Evolutionary conservation across 2,113 vertebrate species (phyloP).

Genomic region (Malaclemys terrapin): DNA sequence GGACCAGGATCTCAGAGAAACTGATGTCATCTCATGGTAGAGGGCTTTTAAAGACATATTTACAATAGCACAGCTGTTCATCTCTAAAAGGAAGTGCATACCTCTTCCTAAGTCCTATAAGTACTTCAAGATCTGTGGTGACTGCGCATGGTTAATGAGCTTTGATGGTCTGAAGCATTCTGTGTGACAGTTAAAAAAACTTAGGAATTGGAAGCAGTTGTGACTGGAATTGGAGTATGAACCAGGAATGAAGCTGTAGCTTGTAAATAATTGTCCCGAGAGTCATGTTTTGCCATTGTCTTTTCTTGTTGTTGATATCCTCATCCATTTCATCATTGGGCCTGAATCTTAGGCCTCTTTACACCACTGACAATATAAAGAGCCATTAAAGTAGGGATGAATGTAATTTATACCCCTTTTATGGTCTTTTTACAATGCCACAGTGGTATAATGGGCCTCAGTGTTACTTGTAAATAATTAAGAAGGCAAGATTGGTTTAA

Average conservation of each 20-base stretch:
- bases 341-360: neutral
- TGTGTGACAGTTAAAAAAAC: conserved; percentile 26
- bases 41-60: neutral
- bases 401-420: neutral
- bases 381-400: conserved; percentile 2
- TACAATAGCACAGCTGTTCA: conserved; percentile 44
- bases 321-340: neutral
- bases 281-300: neutral
- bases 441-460: neutral
- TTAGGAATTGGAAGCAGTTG: neutral
- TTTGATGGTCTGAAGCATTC: conserved; percentile 45
- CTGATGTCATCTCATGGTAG: neutral
- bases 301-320: neutral
- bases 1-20: conserved; percentile 40
- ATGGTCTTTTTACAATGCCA: neutral
- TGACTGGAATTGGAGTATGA: neutral
- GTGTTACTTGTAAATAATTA: neutral
- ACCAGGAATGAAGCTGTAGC: neutral
- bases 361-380: neutral
- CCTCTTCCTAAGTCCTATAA: conserved; percentile 60
- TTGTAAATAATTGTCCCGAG: neutral
- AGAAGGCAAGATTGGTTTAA: neutral
- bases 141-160: conserved; percentile 59
- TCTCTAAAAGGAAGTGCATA: conserved; percentile 33
- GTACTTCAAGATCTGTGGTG: conserved; percentile 59